Evolutionary conservation across 2,888 invertebrate genomes (phyloP).

Genomic region (Athrips mouffetella): DNA sequence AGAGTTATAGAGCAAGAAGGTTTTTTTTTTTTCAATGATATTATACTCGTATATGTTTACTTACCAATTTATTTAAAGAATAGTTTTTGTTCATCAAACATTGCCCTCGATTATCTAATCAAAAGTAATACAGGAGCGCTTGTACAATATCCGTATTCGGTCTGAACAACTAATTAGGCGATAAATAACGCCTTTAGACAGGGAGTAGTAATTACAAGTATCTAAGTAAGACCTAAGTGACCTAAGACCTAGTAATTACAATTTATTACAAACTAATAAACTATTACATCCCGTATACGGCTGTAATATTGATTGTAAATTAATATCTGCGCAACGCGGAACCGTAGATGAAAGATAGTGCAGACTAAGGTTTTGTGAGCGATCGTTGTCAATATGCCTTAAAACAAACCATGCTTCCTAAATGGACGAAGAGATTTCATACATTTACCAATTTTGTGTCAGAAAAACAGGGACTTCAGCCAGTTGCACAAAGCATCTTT

Average conservation of each 20-base stretch:
- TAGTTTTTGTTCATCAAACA: too few species aligned
- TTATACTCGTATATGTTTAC: too few species aligned
- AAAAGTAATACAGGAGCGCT: slow-evolving; percentile 8
- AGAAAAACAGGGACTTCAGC: too few species aligned
- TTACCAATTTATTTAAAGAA: too few species aligned
- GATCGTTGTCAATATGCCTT: too few species aligned
- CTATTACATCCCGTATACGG: slow-evolving; percentile 21
- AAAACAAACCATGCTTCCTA: too few species aligned
- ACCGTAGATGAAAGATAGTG: background rate
- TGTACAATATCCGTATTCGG: slow-evolving; percentile 17
- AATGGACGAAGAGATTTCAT: too few species aligned
- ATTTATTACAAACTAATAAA: slow-evolving; percentile 33
- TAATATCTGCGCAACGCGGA: slow-evolving; percentile 21
- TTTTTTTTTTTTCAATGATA: too few species aligned
- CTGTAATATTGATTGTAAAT: slow-evolving; percentile 23
- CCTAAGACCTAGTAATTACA: slow-evolving; percentile 45
- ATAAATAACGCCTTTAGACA: slow-evolving; percentile 43
- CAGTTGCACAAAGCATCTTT: too few species aligned
- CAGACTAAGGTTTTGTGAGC: too few species aligned
- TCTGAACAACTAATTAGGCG: slow-evolving; percentile 36
- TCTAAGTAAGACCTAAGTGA: slow-evolving; percentile 20
- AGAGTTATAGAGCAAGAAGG: too few species aligned
- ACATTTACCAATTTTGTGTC: too few species aligned
- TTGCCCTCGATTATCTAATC: background rate
- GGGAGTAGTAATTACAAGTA: slow-evolving; percentile 38